A percentile compares a stretch with the other conserved stretches of the same genome.
Conservation (phyloP, 2,797 vertebrate genomes). For the Leptatherina wallacei region DNA sequence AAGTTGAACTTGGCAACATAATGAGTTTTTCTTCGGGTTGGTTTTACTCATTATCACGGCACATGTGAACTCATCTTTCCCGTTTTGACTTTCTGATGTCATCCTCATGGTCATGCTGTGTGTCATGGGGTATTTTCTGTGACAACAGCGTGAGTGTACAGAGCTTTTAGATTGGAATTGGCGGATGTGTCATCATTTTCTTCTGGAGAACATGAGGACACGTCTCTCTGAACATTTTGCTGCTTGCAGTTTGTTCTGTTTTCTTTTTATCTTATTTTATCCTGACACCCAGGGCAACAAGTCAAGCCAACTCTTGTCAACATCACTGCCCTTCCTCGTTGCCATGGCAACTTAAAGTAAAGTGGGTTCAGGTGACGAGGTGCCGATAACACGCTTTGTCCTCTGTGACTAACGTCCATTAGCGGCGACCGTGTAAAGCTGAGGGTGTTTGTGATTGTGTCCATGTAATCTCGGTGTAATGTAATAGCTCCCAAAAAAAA, state of each 20-base stretch:
- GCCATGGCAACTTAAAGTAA: constrained; percentile 50
- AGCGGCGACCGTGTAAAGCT: constrained; percentile 28
- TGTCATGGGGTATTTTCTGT: constrained; percentile 78
- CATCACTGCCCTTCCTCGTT: constrained; percentile 46
- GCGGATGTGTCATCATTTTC: constrained; percentile 63
- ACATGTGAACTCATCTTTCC: constrained; percentile 70
- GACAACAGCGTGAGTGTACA: constrained; percentile 69
- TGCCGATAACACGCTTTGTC: constrained; percentile 63
- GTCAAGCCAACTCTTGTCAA: constrained; percentile 41
- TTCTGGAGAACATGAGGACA: constrained; percentile 57
- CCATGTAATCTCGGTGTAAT: constrained; percentile 63
- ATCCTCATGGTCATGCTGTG: constrained; percentile 68
- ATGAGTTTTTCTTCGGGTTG: constrained; percentile 8
- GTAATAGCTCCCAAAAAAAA: constrained; percentile 39
- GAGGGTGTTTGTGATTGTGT: constrained; percentile 65
- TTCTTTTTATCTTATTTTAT: constrained; percentile 20
- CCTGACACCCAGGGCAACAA: constrained; percentile 33
- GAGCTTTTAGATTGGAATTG: constrained; percentile 55
- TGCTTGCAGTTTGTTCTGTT: not conserved
- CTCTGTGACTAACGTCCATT: constrained; percentile 56
- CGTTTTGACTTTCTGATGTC: constrained; percentile 72
- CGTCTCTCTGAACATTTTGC: constrained; percentile 42
- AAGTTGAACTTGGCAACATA: not conserved
- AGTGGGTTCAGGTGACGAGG: constrained; percentile 57
- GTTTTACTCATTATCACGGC: constrained; percentile 25